Conservation (phyloP, 2,888 invertebrate genomes). For the Hybos culiciformis region DNA sequence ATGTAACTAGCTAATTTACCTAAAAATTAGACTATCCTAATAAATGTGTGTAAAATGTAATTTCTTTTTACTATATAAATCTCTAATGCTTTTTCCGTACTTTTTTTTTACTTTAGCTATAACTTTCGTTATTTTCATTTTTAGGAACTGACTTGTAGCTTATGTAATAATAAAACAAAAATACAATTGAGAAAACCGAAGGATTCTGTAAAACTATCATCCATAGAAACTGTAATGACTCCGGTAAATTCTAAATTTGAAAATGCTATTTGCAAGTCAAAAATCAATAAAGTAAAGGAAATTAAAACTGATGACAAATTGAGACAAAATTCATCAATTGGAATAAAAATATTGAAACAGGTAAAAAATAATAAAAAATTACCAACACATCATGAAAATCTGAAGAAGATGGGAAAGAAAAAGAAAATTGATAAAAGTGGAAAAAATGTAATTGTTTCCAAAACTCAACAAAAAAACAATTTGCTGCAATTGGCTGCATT, state of each 20-base stretch:
- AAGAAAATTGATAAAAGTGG: conserved; percentile 6
- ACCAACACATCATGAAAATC: too few relatives aligned
- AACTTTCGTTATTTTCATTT: conserved; percentile 2
- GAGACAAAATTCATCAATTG: not conserved
- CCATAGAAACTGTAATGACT: conserved; percentile 13
- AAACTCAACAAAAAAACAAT: conserved; percentile 11
- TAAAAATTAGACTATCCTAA: not conserved
- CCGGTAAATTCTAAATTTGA: not conserved
- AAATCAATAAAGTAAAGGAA: not conserved
- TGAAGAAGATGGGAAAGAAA: not conserved
- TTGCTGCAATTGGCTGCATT: conserved; percentile 10
- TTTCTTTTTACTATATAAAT: not conserved
- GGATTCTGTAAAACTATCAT: not conserved
- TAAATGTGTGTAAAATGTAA: not conserved
- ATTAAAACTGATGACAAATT: not conserved
- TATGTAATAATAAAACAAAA: conserved; percentile 11
- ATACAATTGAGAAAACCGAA: conserved; percentile 7
- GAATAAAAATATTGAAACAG: conserved; percentile 2
- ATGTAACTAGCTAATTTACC: not conserved
- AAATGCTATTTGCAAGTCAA: conserved; percentile 13
- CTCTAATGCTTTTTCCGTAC: not conserved
- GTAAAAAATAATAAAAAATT: not conserved
- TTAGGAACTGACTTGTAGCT: conserved; percentile 10
- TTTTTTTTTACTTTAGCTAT: not conserved
- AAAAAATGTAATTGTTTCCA: conserved; percentile 4